Base-by-base conservation (phyloP, 2,888 invertebrate genomes). In the Ophion ventricosus region DNA sequence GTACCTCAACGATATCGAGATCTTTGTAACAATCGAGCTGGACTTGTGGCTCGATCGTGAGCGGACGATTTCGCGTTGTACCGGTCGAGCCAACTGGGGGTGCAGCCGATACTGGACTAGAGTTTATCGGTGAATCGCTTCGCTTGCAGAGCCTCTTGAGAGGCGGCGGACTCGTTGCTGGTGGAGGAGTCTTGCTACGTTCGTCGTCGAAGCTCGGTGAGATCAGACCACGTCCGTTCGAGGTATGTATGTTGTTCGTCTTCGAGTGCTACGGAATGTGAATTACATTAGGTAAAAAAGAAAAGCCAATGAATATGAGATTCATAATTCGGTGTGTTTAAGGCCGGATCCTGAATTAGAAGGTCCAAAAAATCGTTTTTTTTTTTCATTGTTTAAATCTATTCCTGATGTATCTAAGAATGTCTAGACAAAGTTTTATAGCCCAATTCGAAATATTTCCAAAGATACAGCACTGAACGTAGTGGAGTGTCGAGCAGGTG, bases 21-120 rank as follows among this genome's bases (percentile, higher is more conserved):
- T 93, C 93, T 91, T 93, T 93, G 86, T 93, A 93, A 88, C 93
- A 93, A 89, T 93, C 93, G 86, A 93, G 93, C 89, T 93, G 93
- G 87, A 93, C 93, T 90, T 93, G 93, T 75, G 93, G 93, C 90
- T 93, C 93, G 80, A 93, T 93, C 56, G 82, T 80, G 84, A 93
- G 88, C 66, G 93, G 92, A 89, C 93, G 92, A 89, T 90, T 91
- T 88, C 92, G 92, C 87, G 92, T 91, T 88, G 90, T 90, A 63
- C 79, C 74, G 87, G 91, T 89, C 86, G 91, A 88, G 87, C 91
- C 90, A 87, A 90, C 86, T 17, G 82, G 66, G 26, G 86, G 70
- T 88, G 90, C 89, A 86, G 89, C 87, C 84, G 93, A 91, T 90
- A 91, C 90, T 89, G 93, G 93, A 93, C 93, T 93, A 93, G 93